Base-by-base conservation (phyloP, 2,888 invertebrate genomes). In the Loripinus fragilis region DNA sequence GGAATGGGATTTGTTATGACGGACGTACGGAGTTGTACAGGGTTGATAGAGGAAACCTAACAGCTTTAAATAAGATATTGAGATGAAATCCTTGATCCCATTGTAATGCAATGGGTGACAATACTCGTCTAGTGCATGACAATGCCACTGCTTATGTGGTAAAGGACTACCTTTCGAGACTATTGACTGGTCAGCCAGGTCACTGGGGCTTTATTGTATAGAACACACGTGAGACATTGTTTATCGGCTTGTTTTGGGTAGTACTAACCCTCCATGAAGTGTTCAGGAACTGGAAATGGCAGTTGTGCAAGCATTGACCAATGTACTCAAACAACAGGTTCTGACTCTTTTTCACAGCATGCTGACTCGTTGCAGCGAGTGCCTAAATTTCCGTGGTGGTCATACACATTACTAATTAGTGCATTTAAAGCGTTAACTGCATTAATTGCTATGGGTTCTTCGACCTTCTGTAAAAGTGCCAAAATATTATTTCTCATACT, bases 121-220 rank as follows among this genome's bases (percentile, higher is more conserved):
- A 15, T 74, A 45, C 60, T 2, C 23, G n/a, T 17, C 25, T 55
- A 41, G 41, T 74, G 55, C 55, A 74, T 8, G 67, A 74, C 35
- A 74, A 74, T 68, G 38, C 68, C n/a, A 38, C 42, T n/a, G 48
- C 48, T 20, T 20, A 20, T 20, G 48, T 48, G n/a, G 48, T 48
- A 20, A 28, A 8, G 8, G 41, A 30, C 30, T 55, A 74, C 55
- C 60, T 74, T n/a, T 74, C 12, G 68, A 52, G n/a, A 17, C 25
- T 7, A 41, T 74, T 30, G 74, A 74, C 38, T 67, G 67, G 68
- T 55, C 67, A 52, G 67, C 52, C 2, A 41, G 41, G 35, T 67
- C 55, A 12, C 68, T 42, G 30, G 30, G 69, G 28, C 15, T 74
- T 25, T 55, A 20, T n/a, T 48, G 48, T 20, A 48, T 48, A 20